Base-by-base conservation (phyloP, 1,140 invertebrate species). In the Dolichoris vasculosae region DNA sequence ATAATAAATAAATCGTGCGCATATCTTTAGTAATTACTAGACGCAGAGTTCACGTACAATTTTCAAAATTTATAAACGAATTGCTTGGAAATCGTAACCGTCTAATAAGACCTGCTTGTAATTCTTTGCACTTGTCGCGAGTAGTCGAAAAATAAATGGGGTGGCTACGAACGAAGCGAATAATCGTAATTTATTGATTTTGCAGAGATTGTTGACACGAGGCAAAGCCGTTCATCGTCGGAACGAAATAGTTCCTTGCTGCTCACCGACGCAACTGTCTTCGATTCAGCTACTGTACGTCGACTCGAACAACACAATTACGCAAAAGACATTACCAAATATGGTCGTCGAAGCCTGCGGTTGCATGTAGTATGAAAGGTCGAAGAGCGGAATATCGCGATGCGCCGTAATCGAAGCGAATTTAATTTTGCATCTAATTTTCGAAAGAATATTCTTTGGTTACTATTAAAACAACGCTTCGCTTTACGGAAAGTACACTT, bases 321-420 rank as follows among this genome's bases (percentile, higher is more conserved):
- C 96, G 55, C 95, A 96, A 87, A 97, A 96, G 90, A 96, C 95
- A 38, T 90, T 97, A 76, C 96, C 96, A 0, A 97, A 97, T 88
- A 97, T 97, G 96, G 95, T 97, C 32, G 96, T 97, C 3, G 96
- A 97, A 88, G 95, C 96, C 4, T 97, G 96, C 90, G 96, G 96
- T 59, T 97, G 97, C 90, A 96, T 96, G 95, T 97, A 59, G 55
- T 26, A 59, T 59, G 93, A 95, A 20, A 38, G 30, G 32, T 20
- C 23, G 4, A 32, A 35, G 11, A 8, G 15, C 26, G 46, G 46
- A 75, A 26, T 75, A 43, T 46, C 55, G 75, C 43, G n/a, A 15
- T 26, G 55, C 23, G 3, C 20, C 9, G 55, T 26, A 59, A 59
- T 59, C 23, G 26, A 55, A 59, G 55, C 23, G 55, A 59, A 59